Base-by-base conservation (phyloP, 2,113 vertebrate genomes). In the Hypomesus transpacificus region DNA sequence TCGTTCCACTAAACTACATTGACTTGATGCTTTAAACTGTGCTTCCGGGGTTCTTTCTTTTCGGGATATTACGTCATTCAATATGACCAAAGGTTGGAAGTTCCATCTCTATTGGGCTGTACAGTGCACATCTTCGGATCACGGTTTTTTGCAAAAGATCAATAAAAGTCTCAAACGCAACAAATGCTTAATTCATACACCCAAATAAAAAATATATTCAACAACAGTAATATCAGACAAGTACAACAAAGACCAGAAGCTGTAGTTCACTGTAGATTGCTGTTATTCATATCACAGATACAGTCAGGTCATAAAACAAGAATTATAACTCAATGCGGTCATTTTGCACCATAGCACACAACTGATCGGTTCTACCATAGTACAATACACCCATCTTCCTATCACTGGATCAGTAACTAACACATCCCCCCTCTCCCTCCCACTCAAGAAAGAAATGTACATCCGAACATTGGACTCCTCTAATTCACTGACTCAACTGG, bases 251-350 rank as follows among this genome's bases (percentile, higher is more conserved):
- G 60, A 83, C 63, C 62, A 75, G 57, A 53, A 66, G 74, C 79
- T 74, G 66, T 56, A 22, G 52, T 85, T 80, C 84, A 87, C 87
- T 89, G 88, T 89, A 90, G 90, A 87, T 90, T 88, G 88, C 86
- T 91, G 89, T 91, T 90, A 91, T 91, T 93, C 89, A 91, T 89
- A 87, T 90, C 87, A 93, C 90, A 91, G 90, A 86, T 88, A 90
- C 86, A 91, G 88, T 91, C 91, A 90, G 84, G 76, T 91, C 89
- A 91, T 93, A 88, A 91, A 93, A 91, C 90, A 90, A 86, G 86
- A 90, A 89, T 89, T 90, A 84, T 81, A 85, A 91, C 84, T 91
- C 86, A 88, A 72, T 80, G 82, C 80, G 1, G 75, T 85, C 86
- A 81, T 86, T 74, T 84, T 87, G 89, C 89, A 91, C 89, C 86